Evolutionary conservation across 2,797 vertebrate genomes (phyloP).

Genomic region (Picus viridis): DNA sequence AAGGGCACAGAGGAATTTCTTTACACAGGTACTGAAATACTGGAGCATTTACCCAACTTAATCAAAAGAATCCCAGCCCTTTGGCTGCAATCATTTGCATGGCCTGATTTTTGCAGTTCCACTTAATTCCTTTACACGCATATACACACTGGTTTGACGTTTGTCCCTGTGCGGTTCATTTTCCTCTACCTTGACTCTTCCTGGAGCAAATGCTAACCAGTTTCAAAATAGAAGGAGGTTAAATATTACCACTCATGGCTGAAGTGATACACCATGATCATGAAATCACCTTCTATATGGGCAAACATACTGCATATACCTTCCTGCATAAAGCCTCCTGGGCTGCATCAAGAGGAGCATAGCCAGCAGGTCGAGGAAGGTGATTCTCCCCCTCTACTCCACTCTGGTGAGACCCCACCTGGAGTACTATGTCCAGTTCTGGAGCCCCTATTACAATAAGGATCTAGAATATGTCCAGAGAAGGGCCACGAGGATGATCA

Average conservation of each 20-base stretch:
- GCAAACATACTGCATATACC: background rate
- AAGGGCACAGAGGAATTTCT: background rate
- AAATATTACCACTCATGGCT: slow-evolving; percentile 18
- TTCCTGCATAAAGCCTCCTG: background rate
- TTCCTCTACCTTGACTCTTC: background rate
- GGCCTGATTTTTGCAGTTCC: slow-evolving; percentile 29
- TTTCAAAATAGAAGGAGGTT: background rate
- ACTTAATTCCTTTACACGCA: background rate
- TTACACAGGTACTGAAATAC: background rate
- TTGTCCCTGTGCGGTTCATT: background rate
- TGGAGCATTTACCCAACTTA: background rate
- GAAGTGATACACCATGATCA: background rate
- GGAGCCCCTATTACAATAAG: no score
- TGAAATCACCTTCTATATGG: slow-evolving; percentile 19
- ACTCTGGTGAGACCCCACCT: no score
- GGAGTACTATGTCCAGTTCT: no score
- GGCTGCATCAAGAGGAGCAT: no score
- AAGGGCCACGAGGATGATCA: no score
- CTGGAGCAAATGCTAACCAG: slow-evolving; percentile 4
- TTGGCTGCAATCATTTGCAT: background rate
- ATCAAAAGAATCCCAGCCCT: slow-evolving; percentile 43
- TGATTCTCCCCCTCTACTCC: no score
- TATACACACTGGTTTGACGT: background rate
- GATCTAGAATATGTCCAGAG: no score
- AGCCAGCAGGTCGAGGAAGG: no score